These are phyloP conservation scores for Chironomus striatipennis DNA, from an alignment of 1,140 invertebrate species.

Conservation along the genomic window DNA sequence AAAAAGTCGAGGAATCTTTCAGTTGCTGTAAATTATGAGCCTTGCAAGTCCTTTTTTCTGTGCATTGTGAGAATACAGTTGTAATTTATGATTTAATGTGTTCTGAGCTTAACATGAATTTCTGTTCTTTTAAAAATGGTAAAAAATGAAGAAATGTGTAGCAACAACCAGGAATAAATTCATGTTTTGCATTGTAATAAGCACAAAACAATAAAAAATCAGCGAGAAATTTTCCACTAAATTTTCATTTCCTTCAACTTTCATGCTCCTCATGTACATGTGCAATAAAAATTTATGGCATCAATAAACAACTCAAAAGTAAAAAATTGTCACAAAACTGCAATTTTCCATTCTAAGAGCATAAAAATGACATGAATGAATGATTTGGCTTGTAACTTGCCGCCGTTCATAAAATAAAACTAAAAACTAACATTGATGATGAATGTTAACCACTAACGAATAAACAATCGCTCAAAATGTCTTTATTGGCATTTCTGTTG, in stretches of 20 bases:
- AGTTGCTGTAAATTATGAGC: background rate
- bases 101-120: background rate
- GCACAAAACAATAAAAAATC: background rate
- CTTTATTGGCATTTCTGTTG: background rate
- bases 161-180: background rate
- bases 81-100: background rate
- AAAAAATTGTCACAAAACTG: background rate
- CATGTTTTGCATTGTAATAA: background rate
- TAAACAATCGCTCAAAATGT: constrained; percentile 15
- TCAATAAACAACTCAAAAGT: background rate
- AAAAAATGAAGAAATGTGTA: background rate
- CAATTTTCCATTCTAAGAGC: background rate
- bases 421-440: too few species aligned
- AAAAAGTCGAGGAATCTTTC: background rate
- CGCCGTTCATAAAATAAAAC: background rate
- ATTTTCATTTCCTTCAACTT: constrained; percentile 5
- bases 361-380: background rate
- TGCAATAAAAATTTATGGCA: constrained; percentile 2
- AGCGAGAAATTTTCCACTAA: background rate
- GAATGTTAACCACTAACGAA: background rate
- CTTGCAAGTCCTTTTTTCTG: background rate
- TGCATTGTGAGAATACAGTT: background rate
- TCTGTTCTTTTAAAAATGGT: background rate
- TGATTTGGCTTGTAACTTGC: background rate
- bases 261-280: background rate